phyloP scores from a whole-genome alignment of 2,888 invertebrate species.

The Acheta domesticus region DNA sequence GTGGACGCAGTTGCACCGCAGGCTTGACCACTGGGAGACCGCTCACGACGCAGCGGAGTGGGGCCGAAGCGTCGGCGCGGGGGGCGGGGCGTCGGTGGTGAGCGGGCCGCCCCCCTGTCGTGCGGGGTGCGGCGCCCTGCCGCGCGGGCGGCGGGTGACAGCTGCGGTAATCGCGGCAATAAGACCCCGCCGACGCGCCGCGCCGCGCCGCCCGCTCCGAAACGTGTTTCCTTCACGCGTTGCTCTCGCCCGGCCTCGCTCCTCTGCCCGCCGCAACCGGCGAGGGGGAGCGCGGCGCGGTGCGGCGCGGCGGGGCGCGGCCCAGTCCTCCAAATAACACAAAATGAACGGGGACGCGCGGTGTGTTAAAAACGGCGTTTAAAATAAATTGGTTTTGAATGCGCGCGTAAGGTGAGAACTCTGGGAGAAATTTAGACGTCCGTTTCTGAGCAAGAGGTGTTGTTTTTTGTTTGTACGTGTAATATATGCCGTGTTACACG shows the following conservation, averaged over 20 bases:
- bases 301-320: neutral
- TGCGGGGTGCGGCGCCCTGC: neutral
- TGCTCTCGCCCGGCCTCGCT: neutral
- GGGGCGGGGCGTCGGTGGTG: too few relatives aligned
- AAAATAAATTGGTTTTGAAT: conserved; percentile 18
- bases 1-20: too few relatives aligned
- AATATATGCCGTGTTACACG: too few relatives aligned
- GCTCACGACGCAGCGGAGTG: too few relatives aligned
- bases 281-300: neutral
- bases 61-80: too few relatives aligned
- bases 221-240: neutral
- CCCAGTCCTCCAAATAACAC: neutral
- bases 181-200: too few relatives aligned
- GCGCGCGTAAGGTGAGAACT: conserved; percentile 18
- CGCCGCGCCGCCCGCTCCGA: too few relatives aligned
- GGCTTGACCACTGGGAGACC: too few relatives aligned
- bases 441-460: neutral
- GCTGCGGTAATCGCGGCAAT: neutral
- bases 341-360: conserved; percentile 1
- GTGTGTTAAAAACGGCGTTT: neutral
- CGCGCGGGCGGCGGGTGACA: neutral
- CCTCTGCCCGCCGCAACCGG: neutral
- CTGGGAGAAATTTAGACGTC: conserved; percentile 7
- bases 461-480: neutral
- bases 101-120: neutral